Percentiles rank a stretch among this genome's conserved stretches.
Conservation (phyloP, 2,888 invertebrate genomes). For the Dioctria rufipes region DNA sequence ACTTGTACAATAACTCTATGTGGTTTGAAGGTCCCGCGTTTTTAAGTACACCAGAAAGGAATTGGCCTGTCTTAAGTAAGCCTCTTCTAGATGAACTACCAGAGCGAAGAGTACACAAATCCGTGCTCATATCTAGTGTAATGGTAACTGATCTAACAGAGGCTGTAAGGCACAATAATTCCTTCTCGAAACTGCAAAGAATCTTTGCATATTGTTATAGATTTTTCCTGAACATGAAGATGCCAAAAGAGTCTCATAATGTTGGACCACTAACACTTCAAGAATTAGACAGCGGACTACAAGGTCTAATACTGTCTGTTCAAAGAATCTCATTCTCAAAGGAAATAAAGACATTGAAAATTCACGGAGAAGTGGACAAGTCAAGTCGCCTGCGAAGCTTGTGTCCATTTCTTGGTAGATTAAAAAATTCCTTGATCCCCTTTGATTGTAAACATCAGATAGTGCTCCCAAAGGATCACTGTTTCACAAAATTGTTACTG, state of each 20-base stretch:
- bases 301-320: background rate
- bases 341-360: background rate
- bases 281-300: background rate
- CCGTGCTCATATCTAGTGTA: background rate
- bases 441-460: background rate
- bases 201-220: background rate
- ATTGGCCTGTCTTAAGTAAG: no score
- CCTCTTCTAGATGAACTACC: background rate
- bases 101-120: background rate
- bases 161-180: background rate
- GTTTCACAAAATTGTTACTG: background rate
- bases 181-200: background rate
- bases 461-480: background rate
- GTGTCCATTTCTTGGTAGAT: no score
- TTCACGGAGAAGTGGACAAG: no score
- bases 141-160: no score
- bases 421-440: background rate
- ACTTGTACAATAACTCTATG: background rate
- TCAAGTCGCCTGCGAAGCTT: no score
- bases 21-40: background rate
- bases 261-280: background rate
- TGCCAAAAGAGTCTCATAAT: background rate
- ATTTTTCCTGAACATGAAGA: background rate
- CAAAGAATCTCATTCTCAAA: background rate
- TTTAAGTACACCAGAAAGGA: background rate